Percentiles rank a stretch among this genome's conserved stretches.
Evolutionary conservation across 2,797 vertebrate species (phyloP).

Genomic region (Liasis olivaceus): DNA sequence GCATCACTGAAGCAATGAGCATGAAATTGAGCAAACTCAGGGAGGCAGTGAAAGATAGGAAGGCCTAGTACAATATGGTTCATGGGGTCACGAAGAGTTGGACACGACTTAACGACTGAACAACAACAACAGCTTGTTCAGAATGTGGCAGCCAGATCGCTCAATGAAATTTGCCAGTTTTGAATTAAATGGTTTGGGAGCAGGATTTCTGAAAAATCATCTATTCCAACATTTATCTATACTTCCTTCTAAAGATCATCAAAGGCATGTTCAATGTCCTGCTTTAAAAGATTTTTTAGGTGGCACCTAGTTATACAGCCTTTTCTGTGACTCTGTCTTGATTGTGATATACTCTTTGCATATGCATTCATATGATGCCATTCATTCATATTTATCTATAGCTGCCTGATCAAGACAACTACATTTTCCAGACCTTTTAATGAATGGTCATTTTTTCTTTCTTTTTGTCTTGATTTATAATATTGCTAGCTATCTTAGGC

Average conservation of each 20-base stretch:
- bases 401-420: neutral
- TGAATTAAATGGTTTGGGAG: neutral
- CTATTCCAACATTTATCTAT: neutral
- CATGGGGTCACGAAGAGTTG: too few species aligned
- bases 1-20: too few species aligned
- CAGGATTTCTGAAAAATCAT: neutral
- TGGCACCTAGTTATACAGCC: neutral
- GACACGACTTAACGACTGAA: too few species aligned
- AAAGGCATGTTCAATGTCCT: neutral
- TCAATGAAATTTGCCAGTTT: neutral
- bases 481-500: neutral
- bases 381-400: neutral
- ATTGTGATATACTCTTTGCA: neutral
- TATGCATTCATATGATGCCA: neutral
- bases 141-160: neutral
- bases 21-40: too few species aligned
- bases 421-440: neutral
- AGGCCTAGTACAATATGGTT: too few species aligned
- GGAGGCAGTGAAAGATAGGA: too few species aligned
- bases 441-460: neutral
- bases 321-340: neutral
- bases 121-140: too few species aligned
- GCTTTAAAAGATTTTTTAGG: neutral
- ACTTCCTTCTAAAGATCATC: neutral
- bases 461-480: neutral